phyloP scores from a whole-genome alignment of 2,113 vertebrate genomes.

The Ictalurus punctatus region DNA sequence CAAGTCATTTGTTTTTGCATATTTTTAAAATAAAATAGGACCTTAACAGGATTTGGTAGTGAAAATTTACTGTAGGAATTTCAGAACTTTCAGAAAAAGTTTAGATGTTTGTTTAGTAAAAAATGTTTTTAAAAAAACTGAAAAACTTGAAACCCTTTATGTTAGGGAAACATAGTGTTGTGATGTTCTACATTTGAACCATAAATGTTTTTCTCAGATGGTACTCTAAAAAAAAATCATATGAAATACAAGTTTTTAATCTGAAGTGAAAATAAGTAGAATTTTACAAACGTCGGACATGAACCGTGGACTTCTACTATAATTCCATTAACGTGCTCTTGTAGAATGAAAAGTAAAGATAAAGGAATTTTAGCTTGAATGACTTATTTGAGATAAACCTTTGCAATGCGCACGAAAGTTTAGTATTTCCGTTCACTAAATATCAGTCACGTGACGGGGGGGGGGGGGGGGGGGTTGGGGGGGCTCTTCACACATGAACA shows the following conservation, averaged over 20 bases:
- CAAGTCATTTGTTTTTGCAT: not conserved
- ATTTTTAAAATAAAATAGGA: not conserved
- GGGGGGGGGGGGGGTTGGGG: rapidly evolving
- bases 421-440: not conserved
- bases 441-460: not conserved
- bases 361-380: not conserved
- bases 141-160: not conserved
- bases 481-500: not conserved
- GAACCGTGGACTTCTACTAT: not conserved
- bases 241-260: not conserved
- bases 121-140: no score
- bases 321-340: not conserved
- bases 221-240: not conserved
- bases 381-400: not conserved
- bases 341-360: not conserved
- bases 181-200: not conserved
- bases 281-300: not conserved
- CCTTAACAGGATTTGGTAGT: not conserved
- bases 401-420: not conserved
- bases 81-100: not conserved
- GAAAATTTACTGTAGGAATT: not conserved
- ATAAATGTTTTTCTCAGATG: not conserved
- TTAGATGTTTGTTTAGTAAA: not conserved
- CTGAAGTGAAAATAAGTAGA: not conserved
- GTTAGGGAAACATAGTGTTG: not conserved